Evolutionary conservation across 2,113 vertebrate species (phyloP), one percentile per base, ranked within the genome.

Genomic region (Amphilophus citrinellus): DNA sequence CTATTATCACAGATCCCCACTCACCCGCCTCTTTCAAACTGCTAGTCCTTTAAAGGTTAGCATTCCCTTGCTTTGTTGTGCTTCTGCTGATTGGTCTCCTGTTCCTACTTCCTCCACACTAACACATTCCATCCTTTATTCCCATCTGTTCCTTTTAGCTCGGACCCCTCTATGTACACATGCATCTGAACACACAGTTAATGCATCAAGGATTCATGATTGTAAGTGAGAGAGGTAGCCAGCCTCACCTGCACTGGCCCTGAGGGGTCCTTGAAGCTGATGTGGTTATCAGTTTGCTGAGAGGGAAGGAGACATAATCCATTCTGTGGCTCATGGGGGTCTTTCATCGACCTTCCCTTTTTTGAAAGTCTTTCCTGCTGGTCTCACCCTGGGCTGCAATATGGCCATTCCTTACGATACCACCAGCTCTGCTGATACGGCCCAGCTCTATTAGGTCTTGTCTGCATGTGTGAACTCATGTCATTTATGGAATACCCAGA

Each of bases 301-400:
- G 92, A 93, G 92, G 81, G 90, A 91, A 93, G 91, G 88, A 95
- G 94, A 94, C 93, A 92, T 95, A 94, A 94, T 94, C 94, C 93
- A 92, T 95, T 94, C 91, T 84, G 84, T 83, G 89, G 93, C 93
- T 92, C 92, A 85, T 93, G 94, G 94, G 92, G 93, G 92, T 94
- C 89, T 94, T 94, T 90, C 92, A 93, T 93, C 87, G 91, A 95
- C 93, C 92, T 94, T 93, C 71, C 85, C 88, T 83, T 91, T 84
- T 91, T 88, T 91, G 83, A 90, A 92, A 82, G 87, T 85, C 91
- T 89, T 87, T 89, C 88, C 92, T 91, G 86, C 88, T 90, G 92
- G 92, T 92, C 87, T 91, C 14, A 87, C 94, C 90, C 73, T 53
- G 80, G 86, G 90, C 90, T 85, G 91, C 60, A 90, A 90, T 93